Evolutionary conservation across 2,797 vertebrate species (phyloP), one percentile per base, ranked within the genome.

Genomic region (Sebastes minor): DNA sequence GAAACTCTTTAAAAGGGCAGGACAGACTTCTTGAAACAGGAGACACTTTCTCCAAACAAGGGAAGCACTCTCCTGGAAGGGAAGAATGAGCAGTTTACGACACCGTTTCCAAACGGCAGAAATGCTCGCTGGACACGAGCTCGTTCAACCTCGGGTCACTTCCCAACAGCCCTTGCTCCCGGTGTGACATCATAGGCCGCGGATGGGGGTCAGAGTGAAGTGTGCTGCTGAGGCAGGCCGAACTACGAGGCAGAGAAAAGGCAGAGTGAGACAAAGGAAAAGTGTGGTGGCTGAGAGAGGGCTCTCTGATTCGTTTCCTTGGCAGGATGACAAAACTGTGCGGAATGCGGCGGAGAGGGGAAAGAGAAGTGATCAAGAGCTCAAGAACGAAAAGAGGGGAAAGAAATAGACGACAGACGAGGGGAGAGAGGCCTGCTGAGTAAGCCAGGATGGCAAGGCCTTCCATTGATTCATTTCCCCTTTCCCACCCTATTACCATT

Each of bases 311-410:
- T 97, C 61, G 91, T 95, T 97, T 96, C 95, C 95, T 97, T 97
- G 97, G 97, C 97, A 96, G 94, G 89, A 93, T 90, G 91, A 96
- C 97, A 97, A 98, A 96, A 97, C 95, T 95, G 95, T 93, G 88
- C 89, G 95, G 97, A 98, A 97, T 97, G 96, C 79, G 92, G 95
- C 76, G 85, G 87, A 93, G 95, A 96, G 93, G 96, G 95, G 95
- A 96, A 94, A 94, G 92, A 95, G 91, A 93, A 94, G 92, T 93
- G 93, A 95, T 94, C 90, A 91, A 92, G 92, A 92, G 90, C 91
- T 92, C 90, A 82, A 92, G 87, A 91, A 89, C 13, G 78, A 90
- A 84, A 80, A 56, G 67, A 68, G 56, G 71, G 84, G 81, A 81
- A 70, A 82, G 86, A 90, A 89, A 89, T 76, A 86, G 90, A 84